Evolutionary conservation across 2,888 invertebrate species (phyloP).

Genomic region (Mystacides longicornis): DNA sequence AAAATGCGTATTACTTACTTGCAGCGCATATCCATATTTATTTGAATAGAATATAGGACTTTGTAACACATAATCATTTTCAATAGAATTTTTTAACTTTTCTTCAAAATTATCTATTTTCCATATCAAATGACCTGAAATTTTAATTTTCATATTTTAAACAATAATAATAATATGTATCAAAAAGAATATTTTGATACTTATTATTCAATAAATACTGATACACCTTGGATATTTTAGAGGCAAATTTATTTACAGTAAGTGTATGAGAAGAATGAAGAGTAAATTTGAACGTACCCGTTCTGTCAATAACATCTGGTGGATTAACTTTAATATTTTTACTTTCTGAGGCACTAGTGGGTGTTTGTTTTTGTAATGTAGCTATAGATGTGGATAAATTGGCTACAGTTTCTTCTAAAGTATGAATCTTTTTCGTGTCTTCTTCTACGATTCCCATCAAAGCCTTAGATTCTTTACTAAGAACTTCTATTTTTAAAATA

Average conservation of each 20-base stretch:
- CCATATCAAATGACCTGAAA: conserved; percentile 61
- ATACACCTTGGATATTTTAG: no score
- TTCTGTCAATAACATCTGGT: background rate
- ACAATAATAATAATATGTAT: background rate
- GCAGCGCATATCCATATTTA: conserved; percentile 66
- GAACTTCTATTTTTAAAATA: conserved; percentile 38
- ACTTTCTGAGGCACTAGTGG: conserved; percentile 32
- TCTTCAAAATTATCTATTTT: conserved; percentile 57
- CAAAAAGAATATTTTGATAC: background rate
- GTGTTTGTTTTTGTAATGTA: conserved; percentile 7
- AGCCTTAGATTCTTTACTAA: conserved; percentile 44
- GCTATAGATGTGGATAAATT: conserved; percentile 36
- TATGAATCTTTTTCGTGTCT: conserved; percentile 46
- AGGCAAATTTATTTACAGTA: no score
- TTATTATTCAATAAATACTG: no score
- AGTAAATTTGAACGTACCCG: background rate
- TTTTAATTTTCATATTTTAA: background rate
- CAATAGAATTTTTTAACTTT: conserved; percentile 61
- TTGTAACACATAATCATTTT: conserved; percentile 53
- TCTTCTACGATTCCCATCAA: conserved; percentile 45
- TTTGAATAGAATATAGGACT: conserved; percentile 64
- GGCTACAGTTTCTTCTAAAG: conserved; percentile 37
- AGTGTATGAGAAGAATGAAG: no score
- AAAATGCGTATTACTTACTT: conserved; percentile 38
- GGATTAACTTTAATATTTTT: background rate